These are phyloP conservation scores for Plusia festucae DNA, from an alignment of 2,888 invertebrate genomes.

Conservation along the genomic window DNA sequence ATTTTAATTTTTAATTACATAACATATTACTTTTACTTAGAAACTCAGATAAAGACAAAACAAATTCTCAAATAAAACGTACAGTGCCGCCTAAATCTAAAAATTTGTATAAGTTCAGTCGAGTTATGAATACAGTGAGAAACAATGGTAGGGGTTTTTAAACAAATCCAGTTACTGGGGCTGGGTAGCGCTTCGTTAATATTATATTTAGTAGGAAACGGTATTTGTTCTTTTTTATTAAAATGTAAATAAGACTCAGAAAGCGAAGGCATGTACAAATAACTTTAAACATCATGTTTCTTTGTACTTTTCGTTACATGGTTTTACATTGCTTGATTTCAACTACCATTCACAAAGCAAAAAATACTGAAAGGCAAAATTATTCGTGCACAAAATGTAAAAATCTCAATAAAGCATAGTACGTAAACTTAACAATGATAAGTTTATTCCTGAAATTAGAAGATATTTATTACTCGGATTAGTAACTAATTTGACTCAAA, in stretches of 20 bases:
- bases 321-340: background rate
- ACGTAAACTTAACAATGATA: no score
- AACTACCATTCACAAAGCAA: background rate
- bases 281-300: slow-evolving; percentile 8
- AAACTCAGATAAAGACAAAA: no score
- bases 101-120: background rate
- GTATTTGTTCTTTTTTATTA: slow-evolving; percentile 46
- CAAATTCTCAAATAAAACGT: no score
- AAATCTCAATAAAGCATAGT: no score
- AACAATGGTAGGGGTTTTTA: slow-evolving; percentile 38
- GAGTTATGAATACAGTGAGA: slow-evolving; percentile 12
- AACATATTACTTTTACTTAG: no score
- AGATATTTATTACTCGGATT: no score
- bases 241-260: slow-evolving; percentile 45
- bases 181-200: slow-evolving; percentile 38
- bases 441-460: no score
- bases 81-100: no score
- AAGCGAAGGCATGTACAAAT: slow-evolving; percentile 16
- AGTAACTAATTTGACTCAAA: no score
- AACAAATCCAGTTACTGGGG: slow-evolving; percentile 45
- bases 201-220: slow-evolving; percentile 50
- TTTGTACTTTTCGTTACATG: background rate
- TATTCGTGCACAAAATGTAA: no score
- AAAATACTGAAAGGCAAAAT: no score
- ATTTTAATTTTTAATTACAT: no score